A percentile compares a stretch with the other conserved stretches of the same genome.
phyloP scores from a whole-genome alignment of 2,888 invertebrate species.

The Eupithecia insigniata region DNA sequence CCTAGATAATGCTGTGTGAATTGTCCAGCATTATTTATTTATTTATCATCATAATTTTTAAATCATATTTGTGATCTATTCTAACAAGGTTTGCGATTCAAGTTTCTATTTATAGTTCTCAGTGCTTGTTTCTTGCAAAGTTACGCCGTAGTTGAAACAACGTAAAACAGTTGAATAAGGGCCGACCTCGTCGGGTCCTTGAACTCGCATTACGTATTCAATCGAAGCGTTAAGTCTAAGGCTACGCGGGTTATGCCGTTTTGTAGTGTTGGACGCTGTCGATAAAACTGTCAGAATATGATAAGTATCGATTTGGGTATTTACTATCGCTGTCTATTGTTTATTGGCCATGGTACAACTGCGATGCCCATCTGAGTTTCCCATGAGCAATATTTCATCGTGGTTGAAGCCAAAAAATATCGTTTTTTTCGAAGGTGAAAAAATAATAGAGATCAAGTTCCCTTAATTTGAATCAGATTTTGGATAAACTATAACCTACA shows the following conservation, averaged over 20 bases:
- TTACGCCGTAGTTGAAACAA: constrained; percentile 6
- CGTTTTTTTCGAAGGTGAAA: background rate
- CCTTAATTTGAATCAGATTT: background rate
- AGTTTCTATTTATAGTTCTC: background rate
- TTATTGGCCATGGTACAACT: background rate
- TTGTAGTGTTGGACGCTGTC: constrained; percentile 11
- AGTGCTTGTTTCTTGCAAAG: background rate
- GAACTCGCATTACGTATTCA: constrained; percentile 30
- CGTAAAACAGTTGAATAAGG: constrained; percentile 7
- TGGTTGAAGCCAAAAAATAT: background rate
- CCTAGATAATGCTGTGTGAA: too few species aligned
- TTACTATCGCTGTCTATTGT: background rate
- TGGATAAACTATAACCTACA: background rate
- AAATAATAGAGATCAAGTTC: background rate
- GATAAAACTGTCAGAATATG: constrained; percentile 10
- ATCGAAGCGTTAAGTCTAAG: constrained; percentile 27
- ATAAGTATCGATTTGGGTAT: background rate
- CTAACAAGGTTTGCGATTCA: background rate
- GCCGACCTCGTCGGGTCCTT: constrained; percentile 23
- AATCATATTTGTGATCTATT: background rate
- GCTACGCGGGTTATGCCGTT: constrained; percentile 15
- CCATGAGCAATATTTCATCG: background rate
- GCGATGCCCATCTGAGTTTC: background rate
- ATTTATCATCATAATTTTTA: background rate
- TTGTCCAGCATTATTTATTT: too few species aligned